Evolutionary conservation across 2,888 invertebrate species (phyloP), one percentile per base, ranked within the genome.

Genomic region (Rhagium mordax): DNA sequence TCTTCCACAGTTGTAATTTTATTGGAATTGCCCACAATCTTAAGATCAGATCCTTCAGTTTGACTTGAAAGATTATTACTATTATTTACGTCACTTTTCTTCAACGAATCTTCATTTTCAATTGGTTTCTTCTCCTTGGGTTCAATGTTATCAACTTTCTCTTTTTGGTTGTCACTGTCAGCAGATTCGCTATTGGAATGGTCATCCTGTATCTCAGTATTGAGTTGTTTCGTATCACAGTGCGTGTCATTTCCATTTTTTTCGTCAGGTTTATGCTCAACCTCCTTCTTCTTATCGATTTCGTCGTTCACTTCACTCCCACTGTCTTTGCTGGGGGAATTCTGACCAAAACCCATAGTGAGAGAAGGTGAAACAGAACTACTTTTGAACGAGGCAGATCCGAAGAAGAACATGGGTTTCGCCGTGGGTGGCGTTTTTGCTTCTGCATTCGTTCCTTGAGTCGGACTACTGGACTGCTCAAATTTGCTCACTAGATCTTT

Each of bases 341-440:
- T 76, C 70, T 76, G 75, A 55, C 79, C 79, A 70, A 78, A 78
- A n/a, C 74, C 79, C 13, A 79, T 64, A 13, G 71, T 72, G 18
- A 73, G 61, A 51, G 76, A 74, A 57, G 76, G 75, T 1, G 88
- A 86, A n/a, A 77, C 16, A 4, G 70, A 64, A 48, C 8, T 74
- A 61, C 53, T 67, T 79, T 87, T 88, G 5, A 88, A 81, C 76
- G 88, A 87, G 2, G 89, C 88, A 0, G 89, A 89, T 51, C 89
- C 89, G 77, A 90, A 89, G 78, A 89, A 89, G 79, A 89, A 89
- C 13, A 85, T 86, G 1, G 86, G 83, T 49, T 82, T 79, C 49
- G 69, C 21, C 1, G 87, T 86, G 70, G 84, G 27, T 29, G 70
- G 61, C 5, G 71, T 67, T 16, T 65, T 61, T 16, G 21, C 41